These are phyloP conservation scores for Montipora capricornis DNA, from an alignment of 64 coral and sea anemone species.

Conservation along the genomic window DNA sequence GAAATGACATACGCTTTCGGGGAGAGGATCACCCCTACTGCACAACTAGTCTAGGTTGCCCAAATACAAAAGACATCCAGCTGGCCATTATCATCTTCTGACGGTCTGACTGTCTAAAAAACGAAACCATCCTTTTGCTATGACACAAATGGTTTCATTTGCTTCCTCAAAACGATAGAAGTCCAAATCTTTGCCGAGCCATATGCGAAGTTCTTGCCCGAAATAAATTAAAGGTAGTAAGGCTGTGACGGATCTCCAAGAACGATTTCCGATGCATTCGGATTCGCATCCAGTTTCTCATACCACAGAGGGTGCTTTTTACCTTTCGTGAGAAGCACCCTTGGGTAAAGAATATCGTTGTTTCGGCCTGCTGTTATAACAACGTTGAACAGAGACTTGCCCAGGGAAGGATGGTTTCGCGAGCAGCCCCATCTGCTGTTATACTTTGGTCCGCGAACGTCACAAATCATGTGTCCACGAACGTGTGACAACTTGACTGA, in stretches of 20 bases:
- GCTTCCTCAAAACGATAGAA: neutral
- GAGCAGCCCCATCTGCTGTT: slow-evolving; percentile 33
- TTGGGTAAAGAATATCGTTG: slow-evolving; percentile 14
- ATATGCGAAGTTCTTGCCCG: slow-evolving; percentile 19
- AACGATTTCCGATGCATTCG: slow-evolving; percentile 19
- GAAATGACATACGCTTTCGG: too few relatives aligned
- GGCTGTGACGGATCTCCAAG: slow-evolving; percentile 18
- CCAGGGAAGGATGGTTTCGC: slow-evolving; percentile 3
- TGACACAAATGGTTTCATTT: neutral
- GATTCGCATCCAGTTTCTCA: slow-evolving; percentile 1
- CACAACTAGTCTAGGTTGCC: too few relatives aligned
- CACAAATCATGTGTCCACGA: neutral
- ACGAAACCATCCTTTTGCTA: slow-evolving; percentile 5
- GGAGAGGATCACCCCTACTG: too few relatives aligned
- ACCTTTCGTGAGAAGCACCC: neutral
- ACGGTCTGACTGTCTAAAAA: neutral
- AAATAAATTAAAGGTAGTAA: neutral
- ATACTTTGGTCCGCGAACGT: neutral
- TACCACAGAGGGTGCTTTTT: slow-evolving; percentile 13
- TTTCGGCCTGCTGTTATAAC: slow-evolving; percentile 13
- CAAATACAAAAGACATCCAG: too few relatives aligned
- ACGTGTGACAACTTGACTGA: slow-evolving; percentile 40
- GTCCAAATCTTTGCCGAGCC: neutral
- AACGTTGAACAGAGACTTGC: slow-evolving; percentile 8
- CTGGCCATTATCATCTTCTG: too few relatives aligned